Evolutionary conservation across 2,888 invertebrate genomes (phyloP).

Genomic region (Vesta saturnalis): DNA sequence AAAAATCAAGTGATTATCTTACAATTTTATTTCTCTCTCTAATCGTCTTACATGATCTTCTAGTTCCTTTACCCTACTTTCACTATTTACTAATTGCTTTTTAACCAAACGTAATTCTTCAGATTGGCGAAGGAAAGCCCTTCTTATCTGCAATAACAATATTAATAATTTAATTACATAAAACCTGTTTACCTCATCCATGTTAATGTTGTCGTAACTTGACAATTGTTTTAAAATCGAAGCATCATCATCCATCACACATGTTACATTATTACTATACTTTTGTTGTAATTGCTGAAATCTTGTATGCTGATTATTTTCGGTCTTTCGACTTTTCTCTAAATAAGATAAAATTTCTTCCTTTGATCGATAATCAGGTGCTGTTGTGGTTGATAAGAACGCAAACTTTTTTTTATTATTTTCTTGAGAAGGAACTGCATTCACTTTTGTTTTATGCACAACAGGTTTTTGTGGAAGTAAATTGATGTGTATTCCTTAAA

Average conservation of each 20-base stretch:
- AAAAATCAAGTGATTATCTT: conserved; percentile 22
- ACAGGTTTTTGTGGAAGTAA: conserved; percentile 39
- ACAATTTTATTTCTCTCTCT: conserved; percentile 60
- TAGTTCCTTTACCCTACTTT: conserved; percentile 81
- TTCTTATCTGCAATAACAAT: conserved; percentile 71
- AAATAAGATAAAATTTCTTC: conserved; percentile 67
- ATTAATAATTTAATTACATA: conserved; percentile 2
- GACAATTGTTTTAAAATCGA: conserved; percentile 70
- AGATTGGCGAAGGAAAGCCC: conserved; percentile 80
- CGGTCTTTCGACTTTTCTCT: conserved; percentile 80
- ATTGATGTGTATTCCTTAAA: conserved; percentile 28
- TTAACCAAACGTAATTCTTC: conserved; percentile 82
- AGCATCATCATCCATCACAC: conserved; percentile 52
- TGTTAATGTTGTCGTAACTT: conserved; percentile 67
- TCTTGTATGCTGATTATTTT: conserved; percentile 80
- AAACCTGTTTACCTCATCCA: conserved; percentile 65
- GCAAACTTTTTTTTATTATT: conserved; percentile 89
- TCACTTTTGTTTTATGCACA: conserved; percentile 40
- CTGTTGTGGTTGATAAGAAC: conserved; percentile 85
- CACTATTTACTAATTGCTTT: conserved; percentile 81
- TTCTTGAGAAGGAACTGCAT: conserved; percentile 69
- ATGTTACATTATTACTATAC: conserved; percentile 63
- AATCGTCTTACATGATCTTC: conserved; percentile 78
- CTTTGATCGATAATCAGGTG: conserved; percentile 85
- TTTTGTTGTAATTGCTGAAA: conserved; percentile 83